Conservation (phyloP, 1,140 invertebrate species). For the Heliconius melpomene region DNA sequence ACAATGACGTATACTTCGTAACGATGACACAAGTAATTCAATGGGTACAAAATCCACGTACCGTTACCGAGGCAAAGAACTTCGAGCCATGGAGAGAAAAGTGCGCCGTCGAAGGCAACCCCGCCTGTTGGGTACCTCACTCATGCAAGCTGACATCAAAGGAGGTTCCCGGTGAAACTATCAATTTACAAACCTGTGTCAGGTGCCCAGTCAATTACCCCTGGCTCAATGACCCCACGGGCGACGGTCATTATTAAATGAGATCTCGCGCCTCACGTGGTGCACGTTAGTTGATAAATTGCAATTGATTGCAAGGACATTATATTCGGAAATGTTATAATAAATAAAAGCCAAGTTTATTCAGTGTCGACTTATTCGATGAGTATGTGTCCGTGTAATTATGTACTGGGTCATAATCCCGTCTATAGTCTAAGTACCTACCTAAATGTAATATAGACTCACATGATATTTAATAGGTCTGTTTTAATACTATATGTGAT, state of each 20-base stretch:
- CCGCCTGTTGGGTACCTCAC: conserved; percentile 93
- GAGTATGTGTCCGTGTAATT: conserved; percentile 72
- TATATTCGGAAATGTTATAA: conserved; percentile 56
- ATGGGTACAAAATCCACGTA: conserved; percentile 97
- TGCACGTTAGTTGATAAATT: conserved; percentile 72
- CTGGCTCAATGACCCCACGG: conserved; percentile 95
- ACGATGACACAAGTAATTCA: conserved; percentile 99
- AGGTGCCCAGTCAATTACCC: conserved; percentile 97
- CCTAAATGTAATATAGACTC: conserved; percentile 82
- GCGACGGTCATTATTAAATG: conserved; percentile 93
- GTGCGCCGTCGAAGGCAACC: conserved; percentile 90
- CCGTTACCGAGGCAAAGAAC: conserved; percentile 91
- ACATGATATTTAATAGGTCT: conserved; percentile 82
- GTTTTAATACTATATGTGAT: conserved; percentile 81
- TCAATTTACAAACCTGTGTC: conserved; percentile 95
- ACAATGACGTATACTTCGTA: conserved; percentile 97
- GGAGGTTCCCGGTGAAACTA: conserved; percentile 95
- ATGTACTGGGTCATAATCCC: conserved; percentile 81
- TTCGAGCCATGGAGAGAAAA: conserved; percentile 97
- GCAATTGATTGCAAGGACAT: conserved; percentile 66
- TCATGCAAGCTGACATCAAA: conserved; percentile 95
- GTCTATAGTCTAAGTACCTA: conserved; percentile 81
- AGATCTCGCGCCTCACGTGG: conserved; percentile 74
- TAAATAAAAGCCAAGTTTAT: conserved; percentile 46
- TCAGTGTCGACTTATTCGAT: conserved; percentile 42